Evolutionary conservation across 2,797 vertebrate genomes (phyloP), one percentile per base, ranked within the genome.

Genomic region (Uromys caudimaculatus): DNA sequence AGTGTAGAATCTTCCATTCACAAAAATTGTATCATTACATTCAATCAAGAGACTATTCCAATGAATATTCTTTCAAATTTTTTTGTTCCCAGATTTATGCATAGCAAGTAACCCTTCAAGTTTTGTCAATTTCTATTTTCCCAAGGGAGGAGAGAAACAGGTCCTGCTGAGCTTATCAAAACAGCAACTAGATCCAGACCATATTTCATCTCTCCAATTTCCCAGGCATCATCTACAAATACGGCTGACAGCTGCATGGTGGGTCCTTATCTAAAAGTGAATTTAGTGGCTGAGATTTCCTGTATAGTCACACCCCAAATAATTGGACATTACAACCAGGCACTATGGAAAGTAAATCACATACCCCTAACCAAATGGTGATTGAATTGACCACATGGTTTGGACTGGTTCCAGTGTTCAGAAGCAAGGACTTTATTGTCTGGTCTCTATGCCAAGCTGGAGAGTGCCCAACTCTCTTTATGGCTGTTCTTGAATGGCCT

Each of bases 261-360:
- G 76, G 85, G 75, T 89, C 35, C 92, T 96, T 97, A 96, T 96
- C 88, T 77, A 96, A 77, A 77, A 92, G 69, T 58, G 7, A 27
- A 35, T 38, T 67, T 76, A 86, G 69, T 71, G 56, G 24, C 90
- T 97, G 82, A 67, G 54, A 96, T 84, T 97, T 95, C 38, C 62
- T 85, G 50, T 13, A 90, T 97, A 97, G 96, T 93, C 60, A 64
- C 76, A 52, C 69, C 94, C 92, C 89, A 96, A 88, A 69, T 96
- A 93, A 94, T 93, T 88, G 85, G 67, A 94, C 9, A 35, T 86
- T 94, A 94, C 52, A 17, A 85, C 23, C 32, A 81, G 54, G 89
- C 29, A 85, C n/a, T 83, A 95, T 79, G 84, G 75, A 95, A 95
- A 77, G 47, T 79, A 97, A 97, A 88, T 92, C 75, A 87, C 54